Evolutionary conservation across 2,797 vertebrate species (phyloP), one percentile per base, ranked within the genome.

Genomic region (Sebastes miniatus): DNA sequence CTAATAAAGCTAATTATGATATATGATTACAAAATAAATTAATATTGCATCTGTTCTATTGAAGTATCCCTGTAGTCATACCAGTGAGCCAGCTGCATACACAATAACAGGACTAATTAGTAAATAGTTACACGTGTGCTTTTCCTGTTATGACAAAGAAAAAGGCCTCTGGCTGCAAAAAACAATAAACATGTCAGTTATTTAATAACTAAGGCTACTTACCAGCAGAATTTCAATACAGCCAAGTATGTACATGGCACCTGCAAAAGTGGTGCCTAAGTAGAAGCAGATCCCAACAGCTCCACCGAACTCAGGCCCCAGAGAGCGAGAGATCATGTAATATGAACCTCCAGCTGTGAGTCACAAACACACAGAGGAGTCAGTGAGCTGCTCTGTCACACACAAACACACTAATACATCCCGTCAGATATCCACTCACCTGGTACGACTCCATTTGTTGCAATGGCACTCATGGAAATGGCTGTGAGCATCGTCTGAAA

Each of bases 401-500:
- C 57, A 52, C 9, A 64, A 8, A 47, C 16, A 66, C 62, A 73
- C 50, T 25, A 20, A 78, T 29, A 71, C 16, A 64, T 34, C 59
- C 72, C 52, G n/a, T 36, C 4, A 2, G 31, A 71, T 20, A 56
- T 25, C 32, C 47, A 57, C 95, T 82, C 93, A 99, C 98, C 98
- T 95, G 98, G 98, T 70, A 99, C 98, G 4, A 99, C 98, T 65
- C 98, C 98, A 58, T 99, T 99, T 85, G 98, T 99, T 56, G 98
- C 98, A 0, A 99, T 99, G 1, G 98, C 98, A 1, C 98, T 99
- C 98, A 99, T 99, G 81, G 99, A 99, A 88, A 99, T 99, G 90
- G 99, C 99, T 1, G 99, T 99, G 93, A 99, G 97, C 99, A 99
- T 99, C 2, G 99, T 99, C 98, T 99, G 96, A 8, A 69, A 29